These are phyloP conservation scores for Pelvicachromis taeniatus DNA, from an alignment of 2,113 vertebrate species.

Conservation along the genomic window DNA sequence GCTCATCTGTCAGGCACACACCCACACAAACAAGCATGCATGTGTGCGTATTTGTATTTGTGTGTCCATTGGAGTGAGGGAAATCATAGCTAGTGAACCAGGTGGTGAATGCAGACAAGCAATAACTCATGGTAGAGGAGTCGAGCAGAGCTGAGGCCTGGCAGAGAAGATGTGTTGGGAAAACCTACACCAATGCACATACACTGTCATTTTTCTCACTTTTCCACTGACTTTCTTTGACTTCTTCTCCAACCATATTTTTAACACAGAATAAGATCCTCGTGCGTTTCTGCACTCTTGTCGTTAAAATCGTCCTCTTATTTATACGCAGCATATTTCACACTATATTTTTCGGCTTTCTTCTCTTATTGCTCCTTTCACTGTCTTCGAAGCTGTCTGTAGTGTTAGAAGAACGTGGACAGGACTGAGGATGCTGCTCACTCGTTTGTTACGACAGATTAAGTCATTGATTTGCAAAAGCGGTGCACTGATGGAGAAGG, in stretches of 20 bases:
- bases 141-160: conserved; percentile 22
- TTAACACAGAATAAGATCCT: neutral
- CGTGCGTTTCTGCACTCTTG: neutral
- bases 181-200: neutral
- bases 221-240: neutral
- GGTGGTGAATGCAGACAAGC: conserved; percentile 56
- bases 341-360: neutral
- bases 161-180: neutral
- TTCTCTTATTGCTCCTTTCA: neutral
- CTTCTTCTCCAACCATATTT: neutral
- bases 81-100: conserved; percentile 64
- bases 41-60: neutral
- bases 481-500: conserved; percentile 70
- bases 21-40: neutral
- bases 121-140: conserved; percentile 57
- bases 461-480: conserved; percentile 76
- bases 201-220: neutral
- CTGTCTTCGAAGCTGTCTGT: neutral
- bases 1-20: neutral
- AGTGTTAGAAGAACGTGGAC: conserved; percentile 20
- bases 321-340: neutral
- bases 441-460: conserved; percentile 77
- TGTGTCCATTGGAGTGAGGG: conserved; percentile 52
- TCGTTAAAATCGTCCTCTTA: neutral
- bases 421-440: conserved; percentile 58